These are phyloP conservation scores for Phrynocephalus guinanensis DNA, from an alignment of 2,797 vertebrate species.

Conservation along the genomic window DNA sequence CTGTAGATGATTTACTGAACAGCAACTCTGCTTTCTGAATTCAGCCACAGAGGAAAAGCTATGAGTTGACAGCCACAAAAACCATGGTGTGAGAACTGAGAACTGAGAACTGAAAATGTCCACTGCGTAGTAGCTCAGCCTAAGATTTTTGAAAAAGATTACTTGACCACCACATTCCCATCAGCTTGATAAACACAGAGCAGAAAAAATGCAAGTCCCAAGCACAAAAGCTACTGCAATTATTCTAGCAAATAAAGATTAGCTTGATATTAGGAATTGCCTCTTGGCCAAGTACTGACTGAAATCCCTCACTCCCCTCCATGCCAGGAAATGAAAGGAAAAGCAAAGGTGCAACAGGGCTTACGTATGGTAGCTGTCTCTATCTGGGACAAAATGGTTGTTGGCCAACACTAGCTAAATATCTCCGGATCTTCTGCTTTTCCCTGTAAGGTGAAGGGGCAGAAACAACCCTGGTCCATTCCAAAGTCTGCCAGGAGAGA, in stretches of 20 bases:
- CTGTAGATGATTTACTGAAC: background rate
- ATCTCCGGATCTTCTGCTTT: no score
- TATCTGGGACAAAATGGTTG: no score
- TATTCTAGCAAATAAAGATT: background rate
- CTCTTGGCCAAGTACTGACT: background rate
- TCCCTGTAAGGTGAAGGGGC: no score
- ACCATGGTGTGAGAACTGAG: background rate
- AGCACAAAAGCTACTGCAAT: background rate
- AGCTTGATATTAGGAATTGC: background rate
- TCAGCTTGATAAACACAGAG: background rate
- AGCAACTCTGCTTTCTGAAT: background rate
- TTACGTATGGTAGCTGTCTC: background rate
- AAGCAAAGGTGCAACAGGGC: background rate
- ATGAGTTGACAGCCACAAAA: constrained; percentile 50
- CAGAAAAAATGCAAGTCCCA: background rate
- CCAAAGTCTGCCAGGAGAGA: no score
- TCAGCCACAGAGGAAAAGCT: constrained; percentile 8
- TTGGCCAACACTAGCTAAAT: no score
- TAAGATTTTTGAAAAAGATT: constrained; percentile 26
- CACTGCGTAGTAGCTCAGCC: background rate
- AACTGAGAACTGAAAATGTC: background rate
- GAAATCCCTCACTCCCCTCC: background rate
- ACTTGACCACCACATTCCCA: background rate
- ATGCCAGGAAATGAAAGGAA: no score
- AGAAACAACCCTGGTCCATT: no score